These are phyloP conservation scores for Drosophila cardini DNA, from an alignment of 1,140 invertebrate species.

Conservation along the genomic window DNA sequence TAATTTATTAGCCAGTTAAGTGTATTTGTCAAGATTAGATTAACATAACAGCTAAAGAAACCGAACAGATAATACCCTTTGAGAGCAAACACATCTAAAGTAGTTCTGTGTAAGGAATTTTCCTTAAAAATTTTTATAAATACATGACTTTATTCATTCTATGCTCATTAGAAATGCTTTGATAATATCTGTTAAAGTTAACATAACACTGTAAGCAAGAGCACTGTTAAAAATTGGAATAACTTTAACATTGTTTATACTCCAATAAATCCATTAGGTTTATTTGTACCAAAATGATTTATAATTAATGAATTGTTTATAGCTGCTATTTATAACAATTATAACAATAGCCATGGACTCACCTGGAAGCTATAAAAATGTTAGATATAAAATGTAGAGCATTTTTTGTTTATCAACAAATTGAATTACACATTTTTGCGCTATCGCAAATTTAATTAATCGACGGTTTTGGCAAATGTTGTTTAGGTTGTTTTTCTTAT, in stretches of 20 bases:
- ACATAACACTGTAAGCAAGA: constrained; percentile 4
- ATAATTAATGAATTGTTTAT: constrained; percentile 7
- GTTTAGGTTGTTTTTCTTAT: constrained; percentile 1
- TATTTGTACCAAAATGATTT: not conserved
- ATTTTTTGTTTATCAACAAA: constrained; percentile 45
- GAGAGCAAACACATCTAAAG: no score
- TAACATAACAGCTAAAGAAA: not conserved
- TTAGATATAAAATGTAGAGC: not conserved
- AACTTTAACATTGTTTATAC: no score
- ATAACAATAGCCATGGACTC: not conserved
- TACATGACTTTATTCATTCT: no score
- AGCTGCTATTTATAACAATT: not conserved
- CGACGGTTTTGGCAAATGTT: constrained; percentile 22
- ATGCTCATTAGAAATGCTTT: no score
- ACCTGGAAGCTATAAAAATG: not conserved
- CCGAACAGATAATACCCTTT: not conserved
- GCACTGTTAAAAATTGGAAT: not conserved
- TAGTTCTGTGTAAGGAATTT: no score
- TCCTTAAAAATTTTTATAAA: no score
- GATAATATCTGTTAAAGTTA: constrained; percentile 3
- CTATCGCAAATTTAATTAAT: constrained; percentile 62
- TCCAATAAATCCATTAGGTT: no score
- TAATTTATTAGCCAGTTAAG: constrained; percentile 35
- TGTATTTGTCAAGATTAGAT: constrained; percentile 31
- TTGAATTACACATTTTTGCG: constrained; percentile 57